Evolutionary conservation across 30 jellyfish, hydroid and myxozoan genomes (phyloP), one percentile per base, ranked within the genome.

Genomic region (Turritopsis dohrnii): DNA sequence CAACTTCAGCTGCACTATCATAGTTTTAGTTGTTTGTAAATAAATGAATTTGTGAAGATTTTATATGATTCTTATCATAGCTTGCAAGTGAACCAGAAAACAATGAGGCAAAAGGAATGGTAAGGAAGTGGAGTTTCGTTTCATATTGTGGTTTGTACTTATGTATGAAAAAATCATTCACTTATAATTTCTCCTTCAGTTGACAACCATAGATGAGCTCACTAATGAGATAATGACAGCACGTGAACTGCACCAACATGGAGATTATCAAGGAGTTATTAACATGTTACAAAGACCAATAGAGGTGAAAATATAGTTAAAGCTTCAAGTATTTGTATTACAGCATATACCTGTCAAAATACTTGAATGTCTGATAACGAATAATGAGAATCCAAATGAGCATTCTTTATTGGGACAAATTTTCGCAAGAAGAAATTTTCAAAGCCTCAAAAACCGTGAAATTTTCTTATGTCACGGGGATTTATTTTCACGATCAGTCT

Each of bases 201-300:
- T 91, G 20, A 79, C 76, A 29, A 66, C 86, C 26, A 91, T 91
- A 27, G 96, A 83, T 13, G 95, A 94, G 21, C 75, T 85, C 19
- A 79, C 25, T 17, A 83, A 91, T 5, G 95, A 92, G 20, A 79
- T 92, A n/a, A 84, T 85, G 18, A 52, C 52, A 8, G 98, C 96
- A n/a, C 79, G 85, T 75, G 90, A 87, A 16, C 73, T 87, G 28
- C 69, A 83, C 86, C 72, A 84, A 52, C 76, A 83, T 54, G 90
- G 90, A 7, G 94, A 88, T 31, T 92, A 85, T 72, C 84, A 84
- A 16, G 53, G 85, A 0, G 96, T 93, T 20, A 84, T 92, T 13
- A 86, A 85, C 20, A 23, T 53, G 16, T 79, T 92, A 25, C 75
- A 89, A 22, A 76, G 87, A 53, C 94, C 93, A 71, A 66, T 92